Evolutionary conservation across 2,113 vertebrate genomes (phyloP).

Genomic region (Callipepla squamata): DNA sequence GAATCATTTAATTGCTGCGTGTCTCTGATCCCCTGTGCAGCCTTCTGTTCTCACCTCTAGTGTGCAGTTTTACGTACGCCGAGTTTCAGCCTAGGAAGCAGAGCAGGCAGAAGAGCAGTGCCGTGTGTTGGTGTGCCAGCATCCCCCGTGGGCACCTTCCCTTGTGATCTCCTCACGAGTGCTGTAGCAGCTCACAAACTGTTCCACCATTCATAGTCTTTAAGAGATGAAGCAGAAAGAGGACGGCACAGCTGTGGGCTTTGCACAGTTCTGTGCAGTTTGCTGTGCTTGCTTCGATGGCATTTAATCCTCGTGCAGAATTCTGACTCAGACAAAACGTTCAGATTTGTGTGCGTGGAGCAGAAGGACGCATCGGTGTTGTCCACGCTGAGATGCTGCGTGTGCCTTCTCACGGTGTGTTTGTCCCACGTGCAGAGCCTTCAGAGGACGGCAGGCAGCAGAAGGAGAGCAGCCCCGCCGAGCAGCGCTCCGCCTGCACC

Average conservation of each 20-base stretch:
- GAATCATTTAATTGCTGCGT: constrained; percentile 43
- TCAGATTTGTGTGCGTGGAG: neutral
- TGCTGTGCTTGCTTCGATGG: constrained; percentile 59
- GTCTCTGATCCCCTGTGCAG: constrained; percentile 28
- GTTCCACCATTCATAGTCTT: neutral
- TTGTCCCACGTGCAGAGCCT: constrained; percentile 56
- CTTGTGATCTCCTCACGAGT: neutral
- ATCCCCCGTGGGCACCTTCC: neutral
- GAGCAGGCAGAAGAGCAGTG: constrained; percentile 8
- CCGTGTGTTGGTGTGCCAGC: neutral
- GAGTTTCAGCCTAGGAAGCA: neutral
- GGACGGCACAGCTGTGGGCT: neutral
- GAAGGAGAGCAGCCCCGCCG: constrained; percentile 77
- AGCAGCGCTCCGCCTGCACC: constrained; percentile 76
- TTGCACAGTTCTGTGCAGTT: neutral
- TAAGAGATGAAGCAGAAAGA: too few relatives aligned
- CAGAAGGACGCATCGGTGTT: neutral
- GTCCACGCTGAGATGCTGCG: neutral
- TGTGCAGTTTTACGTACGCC: neutral
- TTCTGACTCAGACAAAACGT: neutral
- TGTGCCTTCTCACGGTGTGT: neutral
- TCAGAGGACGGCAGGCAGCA: constrained; percentile 79
- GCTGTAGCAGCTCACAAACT: neutral
- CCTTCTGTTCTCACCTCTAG: neutral
- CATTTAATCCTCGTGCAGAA: neutral